Conservation (phyloP, 2,113 vertebrate species). For the Forbesichthys papilliferus region DNA sequence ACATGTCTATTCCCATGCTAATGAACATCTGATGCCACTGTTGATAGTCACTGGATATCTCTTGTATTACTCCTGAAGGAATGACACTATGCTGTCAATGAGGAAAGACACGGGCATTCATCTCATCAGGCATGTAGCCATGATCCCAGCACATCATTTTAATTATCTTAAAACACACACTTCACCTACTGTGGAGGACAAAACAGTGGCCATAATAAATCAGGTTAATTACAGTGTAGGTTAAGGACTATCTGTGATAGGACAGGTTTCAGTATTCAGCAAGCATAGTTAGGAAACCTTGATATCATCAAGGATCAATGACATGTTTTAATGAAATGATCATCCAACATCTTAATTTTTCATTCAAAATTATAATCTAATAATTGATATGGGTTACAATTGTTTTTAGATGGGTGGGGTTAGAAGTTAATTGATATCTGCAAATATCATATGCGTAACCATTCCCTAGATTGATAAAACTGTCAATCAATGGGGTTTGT, state of each 20-base stretch:
- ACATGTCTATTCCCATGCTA: background rate
- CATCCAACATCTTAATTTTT: no score
- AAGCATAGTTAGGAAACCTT: no score
- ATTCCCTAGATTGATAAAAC: no score
- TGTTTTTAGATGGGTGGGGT: no score
- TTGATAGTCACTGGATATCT: conserved; percentile 21
- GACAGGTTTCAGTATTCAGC: conserved; percentile 2
- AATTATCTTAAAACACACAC: background rate
- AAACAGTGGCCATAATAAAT: background rate
- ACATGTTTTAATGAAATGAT: no score
- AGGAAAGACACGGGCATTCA: conserved; percentile 8
- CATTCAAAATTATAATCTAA: no score
- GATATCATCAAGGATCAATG: no score
- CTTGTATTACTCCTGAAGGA: background rate
- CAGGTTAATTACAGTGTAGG: background rate
- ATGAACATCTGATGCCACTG: conserved; percentile 1
- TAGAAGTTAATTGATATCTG: no score
- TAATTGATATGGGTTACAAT: no score
- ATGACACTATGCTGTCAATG: conserved; percentile 7
- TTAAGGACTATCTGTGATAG: background rate
- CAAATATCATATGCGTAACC: no score
- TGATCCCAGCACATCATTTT: conserved; percentile 6
- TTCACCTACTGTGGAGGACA: background rate
- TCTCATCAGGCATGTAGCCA: conserved; percentile 12
- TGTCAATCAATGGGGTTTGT: no score